These are phyloP conservation scores for Actias luna DNA, from an alignment of 2,888 invertebrate genomes.

Conservation along the genomic window DNA sequence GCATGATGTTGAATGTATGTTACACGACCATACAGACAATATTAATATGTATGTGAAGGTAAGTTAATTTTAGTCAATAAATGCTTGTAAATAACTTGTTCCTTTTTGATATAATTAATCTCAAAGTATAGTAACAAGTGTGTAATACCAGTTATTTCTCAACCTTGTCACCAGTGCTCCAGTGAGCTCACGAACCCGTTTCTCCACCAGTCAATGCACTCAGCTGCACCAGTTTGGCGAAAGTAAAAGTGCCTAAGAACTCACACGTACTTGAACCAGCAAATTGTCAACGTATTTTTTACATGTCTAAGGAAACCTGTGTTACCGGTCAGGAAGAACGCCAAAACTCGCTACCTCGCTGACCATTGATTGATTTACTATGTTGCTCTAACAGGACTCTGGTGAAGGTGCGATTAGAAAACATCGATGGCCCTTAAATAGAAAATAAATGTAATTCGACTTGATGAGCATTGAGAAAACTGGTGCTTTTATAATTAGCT, in stretches of 20 bases:
- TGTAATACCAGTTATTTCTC: slow-evolving; percentile 66
- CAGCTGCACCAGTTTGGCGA: slow-evolving; percentile 67
- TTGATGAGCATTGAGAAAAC: slow-evolving; percentile 35
- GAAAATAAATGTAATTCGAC: slow-evolving; percentile 43
- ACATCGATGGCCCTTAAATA: slow-evolving; percentile 31
- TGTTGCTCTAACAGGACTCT: neutral
- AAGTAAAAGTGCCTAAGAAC: slow-evolving; percentile 63
- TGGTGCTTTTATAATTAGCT: slow-evolving; percentile 33
- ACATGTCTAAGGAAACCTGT: slow-evolving; percentile 24
- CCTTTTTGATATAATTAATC: slow-evolving; percentile 16
- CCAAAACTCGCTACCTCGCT: slow-evolving; percentile 27
- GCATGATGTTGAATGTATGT: neutral
- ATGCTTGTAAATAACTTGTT: neutral
- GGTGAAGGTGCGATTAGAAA: slow-evolving; percentile 17
- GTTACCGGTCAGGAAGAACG: slow-evolving; percentile 26
- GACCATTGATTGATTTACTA: slow-evolving; percentile 43
- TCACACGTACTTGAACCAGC: slow-evolving; percentile 42
- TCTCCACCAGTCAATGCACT: slow-evolving; percentile 53
- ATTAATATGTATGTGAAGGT: neutral
- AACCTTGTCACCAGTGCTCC: slow-evolving; percentile 76
- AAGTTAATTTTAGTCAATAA: neutral
- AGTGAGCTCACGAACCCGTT: slow-evolving; percentile 63
- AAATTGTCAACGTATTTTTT: slow-evolving; percentile 12
- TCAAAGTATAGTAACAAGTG: slow-evolving; percentile 38
- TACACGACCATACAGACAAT: neutral